Conservation (phyloP, 2,113 vertebrate genomes). For the Alectura lathami region DNA sequence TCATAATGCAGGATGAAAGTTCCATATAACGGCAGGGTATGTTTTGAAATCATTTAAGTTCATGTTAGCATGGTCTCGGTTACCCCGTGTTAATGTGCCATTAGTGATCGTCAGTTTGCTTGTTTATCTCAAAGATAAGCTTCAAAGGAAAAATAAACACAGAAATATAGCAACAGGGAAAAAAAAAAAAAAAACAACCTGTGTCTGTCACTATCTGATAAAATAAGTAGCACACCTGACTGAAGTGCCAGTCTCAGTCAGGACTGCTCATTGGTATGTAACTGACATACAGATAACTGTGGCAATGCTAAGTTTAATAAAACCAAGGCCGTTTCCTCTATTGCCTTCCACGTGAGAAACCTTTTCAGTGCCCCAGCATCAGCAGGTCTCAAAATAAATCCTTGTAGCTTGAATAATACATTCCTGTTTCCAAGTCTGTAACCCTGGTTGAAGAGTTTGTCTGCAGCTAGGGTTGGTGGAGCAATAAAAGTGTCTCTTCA, state of each 20-base stretch:
- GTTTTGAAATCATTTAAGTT: background rate
- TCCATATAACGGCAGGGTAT: background rate
- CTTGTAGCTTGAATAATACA: background rate
- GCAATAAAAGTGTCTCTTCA: background rate
- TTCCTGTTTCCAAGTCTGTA: background rate
- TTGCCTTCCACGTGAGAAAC: background rate
- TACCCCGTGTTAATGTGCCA: background rate
- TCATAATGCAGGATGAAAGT: background rate
- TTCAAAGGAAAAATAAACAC: background rate
- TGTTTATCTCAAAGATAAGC: conserved; percentile 37
- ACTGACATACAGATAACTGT: background rate
- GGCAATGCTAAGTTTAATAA: background rate
- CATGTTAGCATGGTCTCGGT: background rate
- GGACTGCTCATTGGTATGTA: background rate
- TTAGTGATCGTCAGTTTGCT: conserved; percentile 11
- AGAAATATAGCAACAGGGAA: background rate
- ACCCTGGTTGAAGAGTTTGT: background rate
- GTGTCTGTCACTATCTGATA: background rate
- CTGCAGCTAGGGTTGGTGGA: background rate
- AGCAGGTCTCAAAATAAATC: background rate
- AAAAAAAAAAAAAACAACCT: background rate
- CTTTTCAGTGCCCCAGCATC: background rate
- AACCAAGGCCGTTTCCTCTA: background rate
- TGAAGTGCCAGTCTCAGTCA: background rate
- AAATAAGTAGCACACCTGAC: background rate